Conservation (phyloP, 2,113 vertebrate species). For the Heterochromis multidens region DNA sequence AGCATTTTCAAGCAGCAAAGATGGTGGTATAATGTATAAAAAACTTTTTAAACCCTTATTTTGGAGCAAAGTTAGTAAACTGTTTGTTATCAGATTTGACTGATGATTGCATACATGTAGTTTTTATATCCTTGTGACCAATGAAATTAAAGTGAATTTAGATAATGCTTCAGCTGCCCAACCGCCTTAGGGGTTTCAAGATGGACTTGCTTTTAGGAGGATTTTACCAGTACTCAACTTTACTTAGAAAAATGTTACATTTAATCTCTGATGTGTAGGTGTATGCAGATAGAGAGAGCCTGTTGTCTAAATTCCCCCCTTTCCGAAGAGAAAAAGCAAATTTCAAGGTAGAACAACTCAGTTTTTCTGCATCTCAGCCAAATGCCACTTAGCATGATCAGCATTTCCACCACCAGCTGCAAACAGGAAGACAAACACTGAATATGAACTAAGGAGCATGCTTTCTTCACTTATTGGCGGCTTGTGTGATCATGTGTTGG, state of each 20-base stretch:
- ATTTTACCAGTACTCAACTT: too few species aligned
- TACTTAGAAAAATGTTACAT: background rate
- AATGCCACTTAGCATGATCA: constrained; percentile 28
- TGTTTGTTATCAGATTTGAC: too few species aligned
- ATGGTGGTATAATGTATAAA: too few species aligned
- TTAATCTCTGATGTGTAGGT: background rate
- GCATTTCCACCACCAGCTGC: constrained; percentile 17
- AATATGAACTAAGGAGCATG: background rate
- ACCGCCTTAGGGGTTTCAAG: too few species aligned
- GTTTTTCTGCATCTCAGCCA: background rate
- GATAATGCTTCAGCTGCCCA: too few species aligned
- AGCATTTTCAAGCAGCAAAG: too few species aligned
- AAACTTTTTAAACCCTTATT: too few species aligned
- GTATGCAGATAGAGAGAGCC: background rate
- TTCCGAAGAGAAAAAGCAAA: background rate
- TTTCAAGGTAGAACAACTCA: background rate
- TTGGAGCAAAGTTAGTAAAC: too few species aligned
- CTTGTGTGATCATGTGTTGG: background rate
- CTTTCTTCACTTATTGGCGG: background rate
- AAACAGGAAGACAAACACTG: background rate
- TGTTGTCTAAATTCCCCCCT: background rate
- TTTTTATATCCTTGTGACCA: too few species aligned
- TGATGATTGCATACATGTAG: too few species aligned
- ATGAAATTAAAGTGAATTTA: too few species aligned
- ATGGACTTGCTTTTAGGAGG: too few species aligned